A percentile compares a stretch with the other conserved stretches of the same genome.
phyloP scores from a whole-genome alignment of 1,140 invertebrate species.

The Bombus sibiricus region DNA sequence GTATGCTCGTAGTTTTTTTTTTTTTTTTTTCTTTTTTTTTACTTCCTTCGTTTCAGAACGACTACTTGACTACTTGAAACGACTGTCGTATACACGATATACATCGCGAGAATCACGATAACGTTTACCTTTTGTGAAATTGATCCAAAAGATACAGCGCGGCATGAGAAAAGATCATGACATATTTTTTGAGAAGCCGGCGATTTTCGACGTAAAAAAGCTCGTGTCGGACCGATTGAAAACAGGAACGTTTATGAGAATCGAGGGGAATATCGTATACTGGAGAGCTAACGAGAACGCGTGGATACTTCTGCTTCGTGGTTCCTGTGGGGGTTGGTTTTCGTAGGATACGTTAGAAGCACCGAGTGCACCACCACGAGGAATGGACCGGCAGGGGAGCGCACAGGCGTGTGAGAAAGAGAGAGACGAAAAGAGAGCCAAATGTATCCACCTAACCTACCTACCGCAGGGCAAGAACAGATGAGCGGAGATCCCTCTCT shows the following conservation, averaged over 20 bases:
- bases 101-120: not conserved
- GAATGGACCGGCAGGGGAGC: conserved; percentile 24
- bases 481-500: conserved; percentile 66
- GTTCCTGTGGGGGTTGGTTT: conserved; percentile 53
- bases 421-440: conserved; percentile 35
- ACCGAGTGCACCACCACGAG: conserved; percentile 32
- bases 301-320: conserved; percentile 43
- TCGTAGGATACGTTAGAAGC: conserved; percentile 50
- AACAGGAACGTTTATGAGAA: conserved; percentile 47
- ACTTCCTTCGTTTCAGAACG: not conserved
- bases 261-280: conserved; percentile 42
- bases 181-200: not conserved
- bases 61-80: not conserved
- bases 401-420: conserved; percentile 5
- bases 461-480: conserved; percentile 68
- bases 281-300: conserved; percentile 50
- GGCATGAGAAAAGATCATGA: not conserved
- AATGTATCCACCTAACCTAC: conserved; percentile 62
- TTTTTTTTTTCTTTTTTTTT: not conserved
- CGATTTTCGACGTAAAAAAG: not conserved
- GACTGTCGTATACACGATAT: not conserved
- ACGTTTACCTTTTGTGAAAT: not conserved
- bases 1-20: not conserved
- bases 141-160: not conserved
- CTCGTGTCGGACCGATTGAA: conserved; percentile 26